phyloP scores from a whole-genome alignment of 1,140 invertebrate species.

The Phenacoccus solenopsis region DNA sequence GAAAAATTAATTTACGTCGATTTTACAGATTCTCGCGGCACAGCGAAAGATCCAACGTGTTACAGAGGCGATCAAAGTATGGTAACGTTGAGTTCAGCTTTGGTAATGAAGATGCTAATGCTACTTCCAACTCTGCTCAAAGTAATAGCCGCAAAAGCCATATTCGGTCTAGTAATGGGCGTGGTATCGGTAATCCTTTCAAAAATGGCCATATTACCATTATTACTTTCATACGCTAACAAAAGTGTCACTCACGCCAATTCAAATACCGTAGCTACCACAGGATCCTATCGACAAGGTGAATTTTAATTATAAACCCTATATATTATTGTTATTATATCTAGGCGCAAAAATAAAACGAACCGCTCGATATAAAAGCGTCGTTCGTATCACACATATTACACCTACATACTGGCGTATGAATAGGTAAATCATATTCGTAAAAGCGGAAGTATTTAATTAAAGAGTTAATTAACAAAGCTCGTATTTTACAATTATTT shows the following conservation, averaged over 20 bases:
- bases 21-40: too few relatives aligned
- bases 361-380: too few relatives aligned
- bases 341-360: too few relatives aligned
- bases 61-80: slow-evolving; percentile 8
- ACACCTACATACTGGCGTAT: too few relatives aligned
- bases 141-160: not conserved
- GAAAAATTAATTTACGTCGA: too few relatives aligned
- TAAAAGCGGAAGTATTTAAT: too few relatives aligned
- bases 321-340: too few relatives aligned
- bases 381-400: too few relatives aligned
- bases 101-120: slow-evolving; percentile 10
- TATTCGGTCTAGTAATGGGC: slow-evolving; percentile 1
- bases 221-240: not conserved
- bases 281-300: not conserved
- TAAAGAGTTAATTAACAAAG: too few relatives aligned
- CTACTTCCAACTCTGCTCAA: not conserved
- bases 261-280: not conserved
- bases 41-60: not conserved
- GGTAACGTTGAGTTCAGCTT: not conserved
- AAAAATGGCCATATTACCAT: slow-evolving; percentile 6
- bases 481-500: too few relatives aligned
- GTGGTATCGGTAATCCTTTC: not conserved
- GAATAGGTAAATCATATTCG: too few relatives aligned
- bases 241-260: not conserved
- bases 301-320: too few relatives aligned